Evolutionary conservation across 2,888 invertebrate genomes (phyloP).

Genomic region (Diplolepis rosae): DNA sequence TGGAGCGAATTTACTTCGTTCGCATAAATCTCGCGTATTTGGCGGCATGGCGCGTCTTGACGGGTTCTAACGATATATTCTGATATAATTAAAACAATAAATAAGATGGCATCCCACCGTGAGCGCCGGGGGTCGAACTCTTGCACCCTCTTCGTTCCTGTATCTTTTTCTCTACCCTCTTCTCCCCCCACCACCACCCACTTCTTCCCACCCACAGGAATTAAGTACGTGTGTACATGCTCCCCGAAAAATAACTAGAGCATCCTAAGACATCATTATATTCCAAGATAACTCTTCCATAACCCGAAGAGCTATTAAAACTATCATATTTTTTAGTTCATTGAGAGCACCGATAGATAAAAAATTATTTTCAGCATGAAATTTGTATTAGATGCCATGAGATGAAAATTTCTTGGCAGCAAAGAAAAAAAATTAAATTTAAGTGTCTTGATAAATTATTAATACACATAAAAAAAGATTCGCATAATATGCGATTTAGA

Average conservation of each 20-base stretch:
- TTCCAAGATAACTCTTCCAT: conserved; percentile 50
- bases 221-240: conserved; percentile 43
- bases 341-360: no score
- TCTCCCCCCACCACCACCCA: conserved; percentile 35
- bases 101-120: conserved; percentile 73
- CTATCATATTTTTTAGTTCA: no score
- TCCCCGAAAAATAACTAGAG: conserved; percentile 57
- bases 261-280: conserved; percentile 53
- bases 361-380: no score
- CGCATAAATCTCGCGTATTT: conserved; percentile 64
- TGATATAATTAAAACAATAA: conserved; percentile 74
- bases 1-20: conserved; percentile 35
- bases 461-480: no score
- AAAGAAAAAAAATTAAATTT: no score
- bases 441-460: no score
- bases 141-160: conserved; percentile 47
- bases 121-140: conserved; percentile 72
- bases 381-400: no score
- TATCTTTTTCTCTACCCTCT: conserved; percentile 36
- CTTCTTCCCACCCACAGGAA: conserved; percentile 41
- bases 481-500: no score
- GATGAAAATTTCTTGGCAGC: no score
- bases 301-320: conserved; percentile 36
- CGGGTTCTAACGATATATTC: conserved; percentile 73
- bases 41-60: conserved; percentile 69